Evolutionary conservation across 2,113 vertebrate genomes (phyloP).

Genomic region (Thamnaconus septentrionalis): DNA sequence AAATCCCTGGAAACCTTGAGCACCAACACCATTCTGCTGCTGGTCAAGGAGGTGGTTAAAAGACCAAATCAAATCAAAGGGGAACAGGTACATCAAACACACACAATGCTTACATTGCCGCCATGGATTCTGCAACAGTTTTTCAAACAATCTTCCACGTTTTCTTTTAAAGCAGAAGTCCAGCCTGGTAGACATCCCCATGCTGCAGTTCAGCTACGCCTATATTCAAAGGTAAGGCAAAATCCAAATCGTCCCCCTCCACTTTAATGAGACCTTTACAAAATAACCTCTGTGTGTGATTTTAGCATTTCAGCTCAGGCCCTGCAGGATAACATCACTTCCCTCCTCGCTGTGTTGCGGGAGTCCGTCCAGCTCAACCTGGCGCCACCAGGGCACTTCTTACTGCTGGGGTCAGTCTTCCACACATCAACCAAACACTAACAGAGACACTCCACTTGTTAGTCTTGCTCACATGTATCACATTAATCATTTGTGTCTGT

Average conservation of each 20-base stretch:
- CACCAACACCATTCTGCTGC: slow-evolving; percentile 82
- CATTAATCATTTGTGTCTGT: slow-evolving; percentile 27
- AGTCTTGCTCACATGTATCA: not conserved
- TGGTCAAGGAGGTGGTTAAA: slow-evolving; percentile 95
- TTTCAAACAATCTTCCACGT: not conserved
- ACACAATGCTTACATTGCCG: not conserved
- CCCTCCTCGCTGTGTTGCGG: slow-evolving; percentile 84
- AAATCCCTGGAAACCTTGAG: slow-evolving; percentile 85
- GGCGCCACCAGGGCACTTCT: slow-evolving; percentile 89
- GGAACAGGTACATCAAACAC: slow-evolving; percentile 80
- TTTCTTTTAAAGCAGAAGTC: slow-evolving; percentile 78
- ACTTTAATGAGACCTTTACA: not conserved
- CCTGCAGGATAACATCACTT: slow-evolving; percentile 87
- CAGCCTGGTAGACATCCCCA: slow-evolving; percentile 86
- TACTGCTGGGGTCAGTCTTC: slow-evolving; percentile 88
- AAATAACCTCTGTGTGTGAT: slow-evolving; percentile 4
- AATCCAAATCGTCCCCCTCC: not conserved
- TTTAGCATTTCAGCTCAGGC: slow-evolving; percentile 79
- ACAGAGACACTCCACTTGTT: not conserved
- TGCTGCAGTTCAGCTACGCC: slow-evolving; percentile 88
- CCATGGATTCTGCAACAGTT: not conserved
- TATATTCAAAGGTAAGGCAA: slow-evolving; percentile 86
- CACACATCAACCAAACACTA: not conserved
- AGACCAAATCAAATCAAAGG: slow-evolving; percentile 90
- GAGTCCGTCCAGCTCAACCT: slow-evolving; percentile 93